Evolutionary conservation across 2,113 vertebrate species (phyloP).

Genomic region (Acinonyx jubatus): DNA sequence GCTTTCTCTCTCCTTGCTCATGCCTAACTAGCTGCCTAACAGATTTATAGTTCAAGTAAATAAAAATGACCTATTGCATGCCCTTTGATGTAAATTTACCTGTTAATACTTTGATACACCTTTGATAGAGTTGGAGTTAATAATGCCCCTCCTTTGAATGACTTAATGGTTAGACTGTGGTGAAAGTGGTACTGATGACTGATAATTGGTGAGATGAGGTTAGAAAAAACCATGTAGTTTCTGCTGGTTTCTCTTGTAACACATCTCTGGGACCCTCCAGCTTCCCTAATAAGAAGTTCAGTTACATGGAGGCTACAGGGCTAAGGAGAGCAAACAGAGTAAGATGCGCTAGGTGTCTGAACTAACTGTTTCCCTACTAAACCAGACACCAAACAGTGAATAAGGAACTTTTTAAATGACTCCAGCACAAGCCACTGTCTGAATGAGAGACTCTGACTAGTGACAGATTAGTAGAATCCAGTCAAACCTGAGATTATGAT

Average conservation of each 20-base stretch:
- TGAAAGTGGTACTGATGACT: background rate
- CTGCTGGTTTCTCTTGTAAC: background rate
- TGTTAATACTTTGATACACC: background rate
- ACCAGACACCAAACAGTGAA: background rate
- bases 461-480: background rate
- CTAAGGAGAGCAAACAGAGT: accelerated
- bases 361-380: background rate
- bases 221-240: background rate
- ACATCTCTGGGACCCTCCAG: background rate
- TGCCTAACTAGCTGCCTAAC: background rate
- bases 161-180: background rate
- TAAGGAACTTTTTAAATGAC: background rate
- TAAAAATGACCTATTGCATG: background rate
- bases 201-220: background rate
- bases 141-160: background rate
- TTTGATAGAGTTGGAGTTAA: background rate
- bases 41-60: background rate
- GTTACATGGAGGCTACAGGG: background rate
- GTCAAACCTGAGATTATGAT: background rate
- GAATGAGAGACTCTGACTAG: background rate
- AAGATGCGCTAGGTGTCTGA: background rate
- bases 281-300: background rate
- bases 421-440: background rate
- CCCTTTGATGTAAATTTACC: background rate
- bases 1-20: background rate